phyloP scores from a whole-genome alignment of 1,140 invertebrate genomes.

The Drosophila malerkotliana region DNA sequence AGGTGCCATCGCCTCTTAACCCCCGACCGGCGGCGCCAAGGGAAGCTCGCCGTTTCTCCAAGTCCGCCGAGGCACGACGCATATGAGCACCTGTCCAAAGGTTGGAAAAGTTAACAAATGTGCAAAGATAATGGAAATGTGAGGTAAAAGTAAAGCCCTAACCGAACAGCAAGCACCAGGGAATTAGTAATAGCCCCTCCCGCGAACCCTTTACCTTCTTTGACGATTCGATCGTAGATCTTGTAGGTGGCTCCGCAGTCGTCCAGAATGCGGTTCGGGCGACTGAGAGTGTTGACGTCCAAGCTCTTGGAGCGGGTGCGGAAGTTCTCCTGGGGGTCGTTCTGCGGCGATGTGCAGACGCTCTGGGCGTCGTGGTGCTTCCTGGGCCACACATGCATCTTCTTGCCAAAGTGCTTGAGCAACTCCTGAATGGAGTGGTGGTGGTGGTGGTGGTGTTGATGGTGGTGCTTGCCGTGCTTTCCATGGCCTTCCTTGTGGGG shows the following conservation, averaged over 20 bases:
- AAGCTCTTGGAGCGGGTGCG: slow-evolving; percentile 90
- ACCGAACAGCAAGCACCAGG: slow-evolving; percentile 72
- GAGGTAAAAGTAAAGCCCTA: background rate
- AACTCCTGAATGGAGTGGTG: slow-evolving; percentile 89
- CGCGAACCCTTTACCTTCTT: slow-evolving; percentile 88
- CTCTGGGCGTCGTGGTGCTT: slow-evolving; percentile 85
- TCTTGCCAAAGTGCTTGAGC: slow-evolving; percentile 89
- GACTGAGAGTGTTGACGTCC: slow-evolving; percentile 87
- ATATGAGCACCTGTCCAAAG: slow-evolving; percentile 87
- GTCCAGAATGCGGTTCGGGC: slow-evolving; percentile 84
- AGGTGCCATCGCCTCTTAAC: slow-evolving; percentile 83
- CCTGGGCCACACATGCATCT: slow-evolving; percentile 87
- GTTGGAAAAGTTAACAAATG: background rate
- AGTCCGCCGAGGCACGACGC: slow-evolving; percentile 90
- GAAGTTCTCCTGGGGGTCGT: slow-evolving; percentile 87
- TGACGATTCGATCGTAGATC: slow-evolving; percentile 91
- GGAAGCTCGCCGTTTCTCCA: slow-evolving; percentile 89
- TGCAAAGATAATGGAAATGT: background rate
- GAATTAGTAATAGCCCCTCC: background rate
- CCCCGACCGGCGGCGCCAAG: slow-evolving; percentile 87
- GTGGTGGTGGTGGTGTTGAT: slow-evolving; percentile 85
- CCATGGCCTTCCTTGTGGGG: slow-evolving; percentile 70
- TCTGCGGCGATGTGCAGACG: slow-evolving; percentile 83
- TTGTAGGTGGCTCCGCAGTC: slow-evolving; percentile 92
- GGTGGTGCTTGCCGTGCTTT: slow-evolving; percentile 72